Evolutionary conservation across 2,113 vertebrate species (phyloP), one percentile per base, ranked within the genome.

Genomic region (Vulpes ferrilata): DNA sequence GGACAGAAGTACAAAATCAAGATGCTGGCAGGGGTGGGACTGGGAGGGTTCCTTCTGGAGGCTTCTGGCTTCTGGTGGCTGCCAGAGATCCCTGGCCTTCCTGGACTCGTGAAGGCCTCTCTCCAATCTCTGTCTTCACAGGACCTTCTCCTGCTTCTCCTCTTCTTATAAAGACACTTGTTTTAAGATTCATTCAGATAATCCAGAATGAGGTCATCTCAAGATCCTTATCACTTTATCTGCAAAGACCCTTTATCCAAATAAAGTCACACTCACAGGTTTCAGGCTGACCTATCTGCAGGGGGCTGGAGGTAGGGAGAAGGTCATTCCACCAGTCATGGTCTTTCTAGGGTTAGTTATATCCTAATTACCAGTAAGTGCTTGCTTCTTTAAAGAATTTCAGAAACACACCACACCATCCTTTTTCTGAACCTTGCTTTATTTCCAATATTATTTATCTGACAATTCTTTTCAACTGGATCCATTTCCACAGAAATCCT

Each of bases 241-340:
- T 30, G 15, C 30, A 32, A 86, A 53, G n/a, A 78, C 4, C 11
- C 20, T 78, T 59, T 69, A 19, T 53, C 79, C 53, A 95, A 84
- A 76, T n/a, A 82, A 65, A 22, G 51, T 53, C 64, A 80, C 22
- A 22, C 32, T 74, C 32, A 51, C n/a, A 84, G 48, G 78, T 57
- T 91, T 73, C 19, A 84, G 9, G 19, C 0, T 35, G 87, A 73
- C 13, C 19, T 3, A 20, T 6, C 51, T 43, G 51, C 1, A 0
- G 7, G 10, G 25, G 6, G 1, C 1, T 43, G 43, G 5, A 43
- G 1, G 11, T 15, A 1, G 15, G 65, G 65, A 7, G 3, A 1
- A 5, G 64, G 30, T 0, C 20, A 53, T 55, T n/a, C 62, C 64
- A 38, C 55, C 0, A 84, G 89, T 22, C 35, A 65, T 38, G 12